Percentiles rank a stretch among this genome's conserved stretches.
These are phyloP conservation scores for Pristis pectinata DNA, from an alignment of 2,797 vertebrate species.

Conservation along the genomic window DNA sequence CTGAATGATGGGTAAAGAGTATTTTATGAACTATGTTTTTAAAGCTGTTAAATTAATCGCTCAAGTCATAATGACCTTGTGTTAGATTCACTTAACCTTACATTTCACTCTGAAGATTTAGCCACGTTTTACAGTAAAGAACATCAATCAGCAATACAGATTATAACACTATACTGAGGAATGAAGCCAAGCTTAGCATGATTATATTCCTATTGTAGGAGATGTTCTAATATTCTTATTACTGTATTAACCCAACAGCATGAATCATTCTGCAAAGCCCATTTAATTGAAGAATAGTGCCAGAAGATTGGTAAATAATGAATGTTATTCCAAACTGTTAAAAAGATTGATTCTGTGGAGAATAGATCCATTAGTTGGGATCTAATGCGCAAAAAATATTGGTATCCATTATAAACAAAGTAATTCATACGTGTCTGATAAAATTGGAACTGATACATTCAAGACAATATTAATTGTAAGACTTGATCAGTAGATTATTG, in stretches of 20 bases:
- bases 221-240: not conserved
- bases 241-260: not conserved
- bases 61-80: not conserved
- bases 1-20: not conserved
- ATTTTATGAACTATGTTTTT: not conserved
- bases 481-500: not conserved
- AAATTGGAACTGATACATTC: not conserved
- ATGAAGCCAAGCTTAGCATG: not conserved
- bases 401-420: not conserved
- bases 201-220: not conserved
- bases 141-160: not conserved
- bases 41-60: not conserved
- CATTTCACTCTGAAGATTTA: not conserved
- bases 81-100: not conserved
- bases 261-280: not conserved
- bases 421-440: not conserved
- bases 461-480: not conserved
- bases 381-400: not conserved
- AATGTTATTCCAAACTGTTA: not conserved
- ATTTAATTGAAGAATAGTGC: not conserved
- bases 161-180: not conserved
- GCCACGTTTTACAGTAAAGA: not conserved
- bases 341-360: not conserved
- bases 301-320: not conserved
- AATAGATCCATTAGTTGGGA: not conserved